A percentile compares a stretch with the other conserved stretches of the same genome.
Conservation (phyloP, 2,888 invertebrate genomes). For the Drosophila lacicola region DNA sequence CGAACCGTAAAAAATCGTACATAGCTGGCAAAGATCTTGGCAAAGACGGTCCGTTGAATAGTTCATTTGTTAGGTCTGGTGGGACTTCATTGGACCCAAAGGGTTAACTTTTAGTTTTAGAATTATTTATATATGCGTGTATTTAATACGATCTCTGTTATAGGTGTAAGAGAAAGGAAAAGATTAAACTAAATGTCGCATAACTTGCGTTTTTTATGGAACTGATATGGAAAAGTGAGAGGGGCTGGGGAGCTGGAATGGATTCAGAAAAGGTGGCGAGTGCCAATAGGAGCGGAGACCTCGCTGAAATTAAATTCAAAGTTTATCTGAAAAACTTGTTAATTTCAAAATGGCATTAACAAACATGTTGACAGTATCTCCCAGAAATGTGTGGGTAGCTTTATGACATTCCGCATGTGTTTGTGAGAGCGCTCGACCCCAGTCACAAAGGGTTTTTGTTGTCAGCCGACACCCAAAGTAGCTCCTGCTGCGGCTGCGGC, state of each 20-base stretch:
- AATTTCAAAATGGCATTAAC: slow-evolving; percentile 76
- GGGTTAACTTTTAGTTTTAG: slow-evolving; percentile 16
- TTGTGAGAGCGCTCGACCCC: slow-evolving; percentile 10
- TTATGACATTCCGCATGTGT: slow-evolving; percentile 25
- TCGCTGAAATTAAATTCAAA: slow-evolving; percentile 76
- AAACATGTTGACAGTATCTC: slow-evolving; percentile 78
- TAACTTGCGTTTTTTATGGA: slow-evolving; percentile 61
- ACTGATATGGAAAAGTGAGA: slow-evolving; percentile 6
- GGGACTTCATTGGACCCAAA: slow-evolving; percentile 5
- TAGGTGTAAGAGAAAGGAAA: neutral
- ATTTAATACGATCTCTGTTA: slow-evolving; percentile 6
- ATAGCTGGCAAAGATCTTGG: slow-evolving; percentile 32
- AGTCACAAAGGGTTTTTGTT: slow-evolving; percentile 37
- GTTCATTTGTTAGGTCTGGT: neutral
- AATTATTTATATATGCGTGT: slow-evolving; percentile 11
- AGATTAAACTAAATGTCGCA: slow-evolving; percentile 28
- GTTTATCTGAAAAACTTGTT: slow-evolving; percentile 81
- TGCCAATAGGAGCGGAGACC: slow-evolving; percentile 13
- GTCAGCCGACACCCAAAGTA: slow-evolving; percentile 22
- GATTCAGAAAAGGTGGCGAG: slow-evolving; percentile 25
- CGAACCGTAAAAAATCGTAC: slow-evolving; percentile 8
- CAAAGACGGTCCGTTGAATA: slow-evolving; percentile 1
- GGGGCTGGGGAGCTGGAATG: neutral
- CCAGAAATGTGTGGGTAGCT: slow-evolving; percentile 42
- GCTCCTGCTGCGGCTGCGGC: neutral